Conservation (phyloP, 2,113 vertebrate genomes). For the Pyxicephalus adspersus region DNA sequence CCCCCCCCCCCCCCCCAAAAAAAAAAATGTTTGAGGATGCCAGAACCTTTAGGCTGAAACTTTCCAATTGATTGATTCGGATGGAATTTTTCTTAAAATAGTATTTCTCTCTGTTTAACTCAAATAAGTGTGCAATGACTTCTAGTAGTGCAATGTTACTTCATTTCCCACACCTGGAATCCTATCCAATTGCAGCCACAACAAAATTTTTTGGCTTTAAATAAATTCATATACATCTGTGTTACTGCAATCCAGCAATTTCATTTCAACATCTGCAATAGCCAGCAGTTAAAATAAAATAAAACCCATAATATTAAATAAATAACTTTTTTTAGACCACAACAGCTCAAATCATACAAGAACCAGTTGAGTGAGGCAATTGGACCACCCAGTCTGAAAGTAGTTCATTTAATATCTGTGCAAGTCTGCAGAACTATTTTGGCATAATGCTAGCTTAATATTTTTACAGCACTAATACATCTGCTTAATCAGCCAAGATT, state of each 20-base stretch:
- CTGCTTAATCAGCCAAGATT: slow-evolving; percentile 41
- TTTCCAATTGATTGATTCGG: no score
- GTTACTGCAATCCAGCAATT: background rate
- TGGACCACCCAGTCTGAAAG: slow-evolving; percentile 42
- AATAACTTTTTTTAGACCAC: slow-evolving; percentile 35
- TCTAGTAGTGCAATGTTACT: no score
- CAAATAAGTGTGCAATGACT: no score
- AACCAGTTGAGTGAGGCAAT: slow-evolving; percentile 13
- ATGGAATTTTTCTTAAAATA: no score
- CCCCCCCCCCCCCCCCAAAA: no score
- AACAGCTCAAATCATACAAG: slow-evolving; percentile 27
- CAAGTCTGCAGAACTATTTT: slow-evolving; percentile 42
- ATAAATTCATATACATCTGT: background rate
- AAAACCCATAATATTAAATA: slow-evolving; percentile 49
- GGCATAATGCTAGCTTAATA: slow-evolving; percentile 23
- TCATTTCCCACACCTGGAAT: no score
- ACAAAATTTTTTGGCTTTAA: no score
- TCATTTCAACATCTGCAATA: background rate
- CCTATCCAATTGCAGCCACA: no score
- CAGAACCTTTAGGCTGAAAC: no score
- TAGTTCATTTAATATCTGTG: slow-evolving; percentile 43
- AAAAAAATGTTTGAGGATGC: no score
- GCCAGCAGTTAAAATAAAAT: slow-evolving; percentile 11
- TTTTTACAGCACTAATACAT: slow-evolving; percentile 41
- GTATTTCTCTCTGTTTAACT: no score